Percentiles rank a stretch among this genome's conserved stretches.
Evolutionary conservation across 2,113 vertebrate species (phyloP).

Genomic region (Rhegmatorhina hoffmannsi): DNA sequence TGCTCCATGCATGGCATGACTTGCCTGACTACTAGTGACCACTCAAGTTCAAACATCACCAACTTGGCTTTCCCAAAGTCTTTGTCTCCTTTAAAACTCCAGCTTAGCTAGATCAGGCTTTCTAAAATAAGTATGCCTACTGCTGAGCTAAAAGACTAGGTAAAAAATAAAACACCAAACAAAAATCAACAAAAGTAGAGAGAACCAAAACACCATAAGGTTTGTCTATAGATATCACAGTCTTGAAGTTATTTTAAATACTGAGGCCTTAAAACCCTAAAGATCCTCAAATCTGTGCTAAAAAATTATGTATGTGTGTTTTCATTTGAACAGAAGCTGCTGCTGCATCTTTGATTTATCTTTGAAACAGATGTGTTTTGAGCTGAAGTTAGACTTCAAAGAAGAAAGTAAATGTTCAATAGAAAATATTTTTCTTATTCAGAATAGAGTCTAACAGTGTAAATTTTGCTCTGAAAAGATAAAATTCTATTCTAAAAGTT

Average conservation of each 20-base stretch:
- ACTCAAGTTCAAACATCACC: background rate
- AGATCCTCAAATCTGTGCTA: background rate
- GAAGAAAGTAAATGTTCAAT: constrained; percentile 50
- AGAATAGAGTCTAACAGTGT: constrained; percentile 30
- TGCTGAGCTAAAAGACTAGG: background rate
- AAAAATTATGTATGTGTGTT: background rate
- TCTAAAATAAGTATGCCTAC: background rate
- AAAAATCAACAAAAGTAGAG: background rate
- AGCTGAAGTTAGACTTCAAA: constrained; percentile 66
- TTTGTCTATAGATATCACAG: constrained; percentile 8
- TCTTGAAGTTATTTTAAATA: constrained; percentile 52
- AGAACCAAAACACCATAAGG: constrained; percentile 28
- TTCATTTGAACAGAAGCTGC: constrained; percentile 54
- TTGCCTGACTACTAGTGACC: background rate
- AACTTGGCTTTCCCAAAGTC: background rate
- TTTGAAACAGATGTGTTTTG: constrained; percentile 71
- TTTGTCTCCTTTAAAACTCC: background rate
- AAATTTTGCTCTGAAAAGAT: constrained; percentile 20
- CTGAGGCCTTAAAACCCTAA: background rate
- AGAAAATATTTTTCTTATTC: constrained; percentile 61
- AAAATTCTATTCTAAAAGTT: background rate
- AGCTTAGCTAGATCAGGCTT: background rate
- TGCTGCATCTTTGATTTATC: constrained; percentile 65
- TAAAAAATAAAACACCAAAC: background rate
- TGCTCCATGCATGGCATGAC: background rate